Conservation (phyloP, 92 coral and sea anemone genomes). For the Zoanthus solanderi region DNA sequence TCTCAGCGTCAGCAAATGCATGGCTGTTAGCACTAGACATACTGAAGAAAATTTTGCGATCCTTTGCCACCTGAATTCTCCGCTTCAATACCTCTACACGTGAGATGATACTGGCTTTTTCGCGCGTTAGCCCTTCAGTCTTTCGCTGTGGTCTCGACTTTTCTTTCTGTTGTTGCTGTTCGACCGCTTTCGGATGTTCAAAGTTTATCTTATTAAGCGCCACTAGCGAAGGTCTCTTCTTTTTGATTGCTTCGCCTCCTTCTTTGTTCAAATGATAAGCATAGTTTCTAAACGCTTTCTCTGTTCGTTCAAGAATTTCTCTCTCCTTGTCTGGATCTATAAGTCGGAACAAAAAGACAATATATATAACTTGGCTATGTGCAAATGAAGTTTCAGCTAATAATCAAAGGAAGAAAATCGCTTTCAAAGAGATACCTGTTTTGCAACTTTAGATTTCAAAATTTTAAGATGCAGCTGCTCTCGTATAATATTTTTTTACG, state of each 20-base stretch:
- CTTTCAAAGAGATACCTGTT: not conserved
- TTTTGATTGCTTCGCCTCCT: constrained; percentile 54
- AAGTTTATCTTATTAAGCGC: constrained; percentile 79
- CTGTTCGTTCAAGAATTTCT: constrained; percentile 74
- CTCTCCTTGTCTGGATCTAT: constrained; percentile 85
- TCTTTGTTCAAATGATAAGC: constrained; percentile 78
- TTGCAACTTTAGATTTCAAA: not conserved
- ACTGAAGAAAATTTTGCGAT: constrained; percentile 88
- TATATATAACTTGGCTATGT: not conserved
- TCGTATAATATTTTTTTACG: no score
- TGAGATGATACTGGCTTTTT: constrained; percentile 74
- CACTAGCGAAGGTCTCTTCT: constrained; percentile 78
- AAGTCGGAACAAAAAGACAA: not conserved
- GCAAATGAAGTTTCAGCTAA: not conserved
- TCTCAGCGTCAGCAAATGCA: constrained; percentile 90
- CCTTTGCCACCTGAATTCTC: constrained; percentile 84
- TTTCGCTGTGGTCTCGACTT: constrained; percentile 42
- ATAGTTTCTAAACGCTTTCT: constrained; percentile 73
- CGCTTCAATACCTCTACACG: constrained; percentile 75
- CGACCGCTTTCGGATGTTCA: constrained; percentile 60
- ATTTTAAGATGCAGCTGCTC: not conserved
- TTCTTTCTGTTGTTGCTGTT: constrained; percentile 52
- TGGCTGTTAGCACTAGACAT: constrained; percentile 68
- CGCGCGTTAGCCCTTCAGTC: constrained; percentile 70
- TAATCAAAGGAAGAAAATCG: not conserved